Base-by-base conservation (phyloP, 2,888 invertebrate genomes). In the Drosophila mayaguana region DNA sequence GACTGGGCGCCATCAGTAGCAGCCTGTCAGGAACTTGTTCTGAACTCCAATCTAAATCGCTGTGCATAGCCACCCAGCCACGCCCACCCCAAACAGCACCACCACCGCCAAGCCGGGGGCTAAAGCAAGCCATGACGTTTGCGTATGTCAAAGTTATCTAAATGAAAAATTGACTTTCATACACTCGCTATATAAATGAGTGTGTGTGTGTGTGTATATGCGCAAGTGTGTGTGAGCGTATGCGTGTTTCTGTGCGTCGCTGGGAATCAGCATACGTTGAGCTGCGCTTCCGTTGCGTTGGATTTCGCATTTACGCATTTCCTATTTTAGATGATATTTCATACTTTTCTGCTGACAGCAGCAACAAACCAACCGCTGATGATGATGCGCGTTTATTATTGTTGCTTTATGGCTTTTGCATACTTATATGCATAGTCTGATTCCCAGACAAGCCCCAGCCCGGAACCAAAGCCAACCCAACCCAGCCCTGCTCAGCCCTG, bases 131-230 rank as follows among this genome's bases (percentile, higher is more conserved):
- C 76, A 85, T 84, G 84, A 84, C 84, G 88, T 84, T 84, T 84
- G 84, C 86, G 87, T 86, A 88, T 86, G 89, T 87, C 86, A 86
- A 84, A 86, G 89, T 86, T 86, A 86, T 86, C 86, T 86, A 88
- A 88, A 86, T 86, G 86, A 86, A 86, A 86, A 86, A 86, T 86
- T 86, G 89, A 86, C 86, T 86, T 88, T 82, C 81, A 82, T 83
- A 80, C 78, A 74, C 70, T 69, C 69, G n/a, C 59, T 63, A 25
- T 56, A 57, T 42, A 50, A 34, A 50, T 34, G 20, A 55, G 25
- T 50, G n/a, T 66, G 22, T 34, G 59, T 14, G 43, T 42, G 20
- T 38, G 51, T 36, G 60, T 56, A 25, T 36, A 18, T 59, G 38
- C 48, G 51, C 40, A 2, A 2, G 32, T 32, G 32, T 32, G 32